Percentiles rank a stretch among this genome's conserved stretches.
These are phyloP conservation scores for Chelon auratus DNA, from an alignment of 2,797 vertebrate species.

Conservation along the genomic window DNA sequence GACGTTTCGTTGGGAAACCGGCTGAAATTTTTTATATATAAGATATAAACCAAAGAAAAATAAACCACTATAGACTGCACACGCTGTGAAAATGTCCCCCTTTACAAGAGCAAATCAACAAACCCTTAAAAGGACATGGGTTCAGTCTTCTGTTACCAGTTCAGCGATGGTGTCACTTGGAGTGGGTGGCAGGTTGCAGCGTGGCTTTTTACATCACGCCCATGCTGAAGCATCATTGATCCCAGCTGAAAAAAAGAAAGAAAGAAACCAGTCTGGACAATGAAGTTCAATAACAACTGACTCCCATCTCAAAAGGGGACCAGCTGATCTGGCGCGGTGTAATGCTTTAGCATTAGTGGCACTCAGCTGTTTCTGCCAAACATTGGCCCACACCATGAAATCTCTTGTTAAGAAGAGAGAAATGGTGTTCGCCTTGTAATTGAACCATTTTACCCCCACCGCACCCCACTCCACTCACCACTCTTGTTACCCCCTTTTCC, in stretches of 20 bases:
- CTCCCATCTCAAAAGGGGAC: constrained; percentile 88
- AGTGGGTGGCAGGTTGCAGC: constrained; percentile 89
- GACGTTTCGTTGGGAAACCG: too few relatives aligned
- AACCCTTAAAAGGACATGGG: constrained; percentile 23
- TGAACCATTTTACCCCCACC: constrained; percentile 97
- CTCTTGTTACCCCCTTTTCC: constrained; percentile 70
- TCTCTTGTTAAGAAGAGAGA: constrained; percentile 99
- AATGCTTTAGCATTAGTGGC: constrained; percentile 94
- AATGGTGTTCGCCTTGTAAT: constrained; percentile 99
- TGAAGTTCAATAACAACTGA: constrained; percentile 98
- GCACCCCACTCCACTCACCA: constrained; percentile 61
- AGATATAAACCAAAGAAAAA: neutral
- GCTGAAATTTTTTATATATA: neutral
- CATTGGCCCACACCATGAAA: constrained; percentile 97
- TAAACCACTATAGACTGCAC: neutral
- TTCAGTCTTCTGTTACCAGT: constrained; percentile 24
- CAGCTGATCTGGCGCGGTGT: constrained; percentile 91
- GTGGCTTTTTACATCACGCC: constrained; percentile 90
- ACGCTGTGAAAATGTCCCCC: neutral
- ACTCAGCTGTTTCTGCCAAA: constrained; percentile 97
- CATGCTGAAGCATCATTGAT: constrained; percentile 96
- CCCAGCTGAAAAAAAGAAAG: constrained; percentile 92
- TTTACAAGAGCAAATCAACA: constrained; percentile 15
- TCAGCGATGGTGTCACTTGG: constrained; percentile 15
- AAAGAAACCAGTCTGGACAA: constrained; percentile 90